Percentiles rank a stretch among this genome's conserved stretches.
These are phyloP conservation scores for Macaria liturata DNA, from an alignment of 2,888 invertebrate genomes.

Conservation along the genomic window DNA sequence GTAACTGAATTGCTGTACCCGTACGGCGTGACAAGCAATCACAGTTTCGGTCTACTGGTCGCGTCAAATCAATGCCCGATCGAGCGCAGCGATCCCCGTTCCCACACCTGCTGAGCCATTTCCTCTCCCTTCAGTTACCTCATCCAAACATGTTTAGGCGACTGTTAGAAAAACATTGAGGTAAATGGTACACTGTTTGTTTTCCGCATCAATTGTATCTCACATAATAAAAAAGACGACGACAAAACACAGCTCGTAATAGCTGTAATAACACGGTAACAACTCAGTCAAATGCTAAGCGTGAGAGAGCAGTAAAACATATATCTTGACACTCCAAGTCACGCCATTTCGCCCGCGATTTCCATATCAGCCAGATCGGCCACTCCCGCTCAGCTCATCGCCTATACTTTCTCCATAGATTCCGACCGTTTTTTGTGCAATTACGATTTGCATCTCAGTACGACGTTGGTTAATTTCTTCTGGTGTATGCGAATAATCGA, in stretches of 20 bases:
- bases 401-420: conserved; percentile 59
- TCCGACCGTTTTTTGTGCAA: conserved; percentile 54
- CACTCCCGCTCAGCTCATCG: conserved; percentile 20
- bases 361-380: conserved; percentile 49
- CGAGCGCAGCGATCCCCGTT: conserved; percentile 32
- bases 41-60: conserved; percentile 46
- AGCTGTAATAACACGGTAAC: conserved; percentile 33
- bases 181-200: conserved; percentile 2
- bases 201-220: conserved; percentile 11
- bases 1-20: conserved; percentile 47
- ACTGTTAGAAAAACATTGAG: conserved; percentile 2
- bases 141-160: conserved; percentile 5
- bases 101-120: conserved; percentile 27
- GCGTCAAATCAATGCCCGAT: conserved; percentile 36
- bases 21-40: conserved; percentile 41
- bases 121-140: conserved; percentile 12
- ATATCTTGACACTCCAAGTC: conserved; percentile 13
- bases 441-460: conserved; percentile 43
- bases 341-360: conserved; percentile 23
- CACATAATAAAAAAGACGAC: conserved; percentile 15
- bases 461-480: conserved; percentile 67
- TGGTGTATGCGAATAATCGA: conserved; percentile 59
- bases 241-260: too few relatives aligned
- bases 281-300: conserved; percentile 35
- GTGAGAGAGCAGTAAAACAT: conserved; percentile 40